Conservation (phyloP, 2,888 invertebrate genomes). For the Rhaphigaster nebulosa region DNA sequence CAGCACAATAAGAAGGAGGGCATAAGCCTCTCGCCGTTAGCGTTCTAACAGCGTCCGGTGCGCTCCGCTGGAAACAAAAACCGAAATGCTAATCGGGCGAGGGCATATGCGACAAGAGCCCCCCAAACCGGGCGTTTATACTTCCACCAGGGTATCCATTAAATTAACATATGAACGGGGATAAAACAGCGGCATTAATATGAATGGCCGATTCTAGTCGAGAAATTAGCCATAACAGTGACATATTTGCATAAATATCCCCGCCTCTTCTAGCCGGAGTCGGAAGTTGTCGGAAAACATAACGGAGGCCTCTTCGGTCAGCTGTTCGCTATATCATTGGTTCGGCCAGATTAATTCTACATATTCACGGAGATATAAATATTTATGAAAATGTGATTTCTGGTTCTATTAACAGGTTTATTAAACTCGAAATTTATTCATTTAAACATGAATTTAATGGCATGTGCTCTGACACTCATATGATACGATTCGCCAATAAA, state of each 20-base stretch:
- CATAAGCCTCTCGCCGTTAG: constrained; percentile 23
- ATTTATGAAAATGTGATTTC: background rate
- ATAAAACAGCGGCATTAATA: constrained; percentile 47
- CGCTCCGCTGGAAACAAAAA: constrained; percentile 24
- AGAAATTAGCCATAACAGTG: constrained; percentile 65
- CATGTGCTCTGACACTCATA: background rate
- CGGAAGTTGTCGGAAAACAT: constrained; percentile 31
- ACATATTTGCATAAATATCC: constrained; percentile 65
- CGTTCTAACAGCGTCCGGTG: constrained; percentile 15
- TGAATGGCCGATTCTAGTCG: constrained; percentile 17
- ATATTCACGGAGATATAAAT: background rate
- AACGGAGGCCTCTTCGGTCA: constrained; percentile 8
- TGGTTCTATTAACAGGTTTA: background rate
- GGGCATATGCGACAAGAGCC: constrained; percentile 10
- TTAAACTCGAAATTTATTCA: background rate
- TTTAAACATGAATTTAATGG: background rate
- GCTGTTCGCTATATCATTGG: constrained; percentile 1
- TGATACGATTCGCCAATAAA: too few species aligned
- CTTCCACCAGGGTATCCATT: constrained; percentile 38
- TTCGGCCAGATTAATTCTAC: background rate
- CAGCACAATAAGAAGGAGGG: background rate
- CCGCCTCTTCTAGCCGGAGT: constrained; percentile 40
- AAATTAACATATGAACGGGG: constrained; percentile 45
- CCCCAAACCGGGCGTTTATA: constrained; percentile 37
- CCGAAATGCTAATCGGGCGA: constrained; percentile 1